These are phyloP conservation scores for Neodiprion fabricii DNA, from an alignment of 1,140 invertebrate species.

Conservation along the genomic window DNA sequence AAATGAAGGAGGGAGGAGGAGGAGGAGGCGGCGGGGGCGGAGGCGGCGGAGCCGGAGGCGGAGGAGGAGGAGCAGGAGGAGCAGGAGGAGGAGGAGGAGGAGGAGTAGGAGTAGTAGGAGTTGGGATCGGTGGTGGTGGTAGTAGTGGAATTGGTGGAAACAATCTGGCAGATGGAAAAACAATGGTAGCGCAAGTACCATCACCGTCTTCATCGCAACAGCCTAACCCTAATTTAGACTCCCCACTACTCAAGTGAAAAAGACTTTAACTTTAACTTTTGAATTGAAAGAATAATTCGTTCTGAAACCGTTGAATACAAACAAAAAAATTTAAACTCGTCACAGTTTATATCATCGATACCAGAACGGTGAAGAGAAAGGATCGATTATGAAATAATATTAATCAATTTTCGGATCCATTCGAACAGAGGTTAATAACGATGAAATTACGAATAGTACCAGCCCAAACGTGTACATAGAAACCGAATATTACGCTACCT, in stretches of 20 bases:
- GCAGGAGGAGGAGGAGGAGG: conserved; percentile 47
- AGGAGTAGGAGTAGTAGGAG: conserved; percentile 30
- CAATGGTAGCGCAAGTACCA: conserved; percentile 55
- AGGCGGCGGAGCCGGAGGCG: conserved; percentile 35
- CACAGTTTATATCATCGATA: conserved; percentile 29
- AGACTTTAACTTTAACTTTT: conserved; percentile 63
- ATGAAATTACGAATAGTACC: conserved; percentile 1
- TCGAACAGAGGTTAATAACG: background rate
- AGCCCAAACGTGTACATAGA: conserved; percentile 1
- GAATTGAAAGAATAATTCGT: conserved; percentile 56
- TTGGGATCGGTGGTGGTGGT: conserved; percentile 21
- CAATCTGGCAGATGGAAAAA: conserved; percentile 48
- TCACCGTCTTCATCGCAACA: conserved; percentile 56
- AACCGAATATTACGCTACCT: background rate
- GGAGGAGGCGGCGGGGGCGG: conserved; percentile 36
- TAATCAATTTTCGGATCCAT: background rate
- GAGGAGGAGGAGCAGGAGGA: conserved; percentile 56
- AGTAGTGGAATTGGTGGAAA: conserved; percentile 40
- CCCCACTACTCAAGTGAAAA: conserved; percentile 62
- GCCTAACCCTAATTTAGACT: conserved; percentile 61
- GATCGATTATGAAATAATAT: conserved; percentile 3
- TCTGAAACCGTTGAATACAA: conserved; percentile 51
- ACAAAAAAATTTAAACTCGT: conserved; percentile 26
- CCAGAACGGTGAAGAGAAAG: conserved; percentile 26
- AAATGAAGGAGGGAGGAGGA: conserved; percentile 76